phyloP scores from a whole-genome alignment of 2,888 invertebrate genomes.

The Lithophane semibrunnea region DNA sequence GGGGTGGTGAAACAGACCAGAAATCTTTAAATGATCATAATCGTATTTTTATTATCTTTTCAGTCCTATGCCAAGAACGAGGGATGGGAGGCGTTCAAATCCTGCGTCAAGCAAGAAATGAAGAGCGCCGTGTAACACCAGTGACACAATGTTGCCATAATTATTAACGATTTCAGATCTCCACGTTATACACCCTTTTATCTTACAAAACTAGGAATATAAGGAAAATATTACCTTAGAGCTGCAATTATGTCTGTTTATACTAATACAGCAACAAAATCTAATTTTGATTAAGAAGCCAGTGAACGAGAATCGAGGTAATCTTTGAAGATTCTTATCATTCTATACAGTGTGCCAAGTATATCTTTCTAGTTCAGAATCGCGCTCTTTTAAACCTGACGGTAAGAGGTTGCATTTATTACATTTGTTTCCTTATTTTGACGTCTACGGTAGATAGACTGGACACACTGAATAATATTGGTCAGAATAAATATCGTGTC shows the following conservation, averaged over 20 bases:
- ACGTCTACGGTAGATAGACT: neutral
- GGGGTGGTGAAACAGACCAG: neutral
- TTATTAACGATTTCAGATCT: slow-evolving; percentile 44
- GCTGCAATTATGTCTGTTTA: slow-evolving; percentile 28
- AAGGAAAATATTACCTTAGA: slow-evolving; percentile 16
- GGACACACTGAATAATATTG: neutral
- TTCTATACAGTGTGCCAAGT: slow-evolving; percentile 2
- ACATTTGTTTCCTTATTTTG: neutral
- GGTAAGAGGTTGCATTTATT: neutral
- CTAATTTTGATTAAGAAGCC: neutral
- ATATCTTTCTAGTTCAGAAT: neutral
- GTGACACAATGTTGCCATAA: slow-evolving; percentile 44
- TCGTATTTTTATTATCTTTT: slow-evolving; percentile 77
- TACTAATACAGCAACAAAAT: neutral
- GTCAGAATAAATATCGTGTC: neutral
- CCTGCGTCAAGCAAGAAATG: slow-evolving; percentile 97
- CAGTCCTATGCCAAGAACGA: slow-evolving; percentile 97
- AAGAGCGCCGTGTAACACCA: slow-evolving; percentile 90
- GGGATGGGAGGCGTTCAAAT: slow-evolving; percentile 98
- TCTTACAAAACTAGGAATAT: slow-evolving; percentile 14
- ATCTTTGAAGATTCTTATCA: slow-evolving; percentile 2
- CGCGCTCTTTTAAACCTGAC: too few relatives aligned
- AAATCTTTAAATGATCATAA: neutral
- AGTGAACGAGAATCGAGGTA: neutral
- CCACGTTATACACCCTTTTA: slow-evolving; percentile 23